phyloP scores from a whole-genome alignment of 1,140 invertebrate genomes.

The Drosophila repleta region DNA sequence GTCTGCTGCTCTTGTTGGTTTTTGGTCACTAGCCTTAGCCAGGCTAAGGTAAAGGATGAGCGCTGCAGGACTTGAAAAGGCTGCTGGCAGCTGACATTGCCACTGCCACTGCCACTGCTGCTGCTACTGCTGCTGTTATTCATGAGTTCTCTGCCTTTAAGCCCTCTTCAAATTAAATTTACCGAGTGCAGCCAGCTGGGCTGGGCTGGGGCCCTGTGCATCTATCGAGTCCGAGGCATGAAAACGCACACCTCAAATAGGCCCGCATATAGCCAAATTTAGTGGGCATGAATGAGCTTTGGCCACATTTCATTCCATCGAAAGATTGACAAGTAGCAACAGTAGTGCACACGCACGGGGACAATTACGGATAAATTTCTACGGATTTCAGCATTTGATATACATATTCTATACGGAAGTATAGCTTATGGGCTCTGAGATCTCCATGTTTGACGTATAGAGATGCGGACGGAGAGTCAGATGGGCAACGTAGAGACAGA shows the following conservation, averaged over 20 bases:
- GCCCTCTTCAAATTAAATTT: conserved; percentile 16
- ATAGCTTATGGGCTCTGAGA: no score
- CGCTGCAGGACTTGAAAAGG: conserved; percentile 14
- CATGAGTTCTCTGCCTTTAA: conserved; percentile 9
- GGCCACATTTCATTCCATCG: no score
- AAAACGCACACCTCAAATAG: not conserved
- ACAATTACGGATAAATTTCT: no score
- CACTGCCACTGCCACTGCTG: not conserved
- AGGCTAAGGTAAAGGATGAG: conserved; percentile 16
- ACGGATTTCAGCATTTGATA: no score
- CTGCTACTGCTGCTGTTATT: not conserved
- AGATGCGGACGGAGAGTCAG: no score
- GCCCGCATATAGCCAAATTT: not conserved
- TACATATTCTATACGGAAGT: no score
- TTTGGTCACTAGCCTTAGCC: conserved; percentile 21
- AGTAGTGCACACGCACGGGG: no score
- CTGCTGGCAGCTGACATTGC: not conserved
- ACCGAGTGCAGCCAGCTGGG: not conserved
- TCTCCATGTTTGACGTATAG: no score
- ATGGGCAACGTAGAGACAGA: no score
- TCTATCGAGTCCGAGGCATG: not conserved
- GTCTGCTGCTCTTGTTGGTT: conserved; percentile 2
- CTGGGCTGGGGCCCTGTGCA: not conserved
- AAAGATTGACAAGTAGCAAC: no score
- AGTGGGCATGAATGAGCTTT: no score